These are phyloP conservation scores for Casuarius casuarius DNA, from an alignment of 2,113 vertebrate genomes.

Conservation along the genomic window DNA sequence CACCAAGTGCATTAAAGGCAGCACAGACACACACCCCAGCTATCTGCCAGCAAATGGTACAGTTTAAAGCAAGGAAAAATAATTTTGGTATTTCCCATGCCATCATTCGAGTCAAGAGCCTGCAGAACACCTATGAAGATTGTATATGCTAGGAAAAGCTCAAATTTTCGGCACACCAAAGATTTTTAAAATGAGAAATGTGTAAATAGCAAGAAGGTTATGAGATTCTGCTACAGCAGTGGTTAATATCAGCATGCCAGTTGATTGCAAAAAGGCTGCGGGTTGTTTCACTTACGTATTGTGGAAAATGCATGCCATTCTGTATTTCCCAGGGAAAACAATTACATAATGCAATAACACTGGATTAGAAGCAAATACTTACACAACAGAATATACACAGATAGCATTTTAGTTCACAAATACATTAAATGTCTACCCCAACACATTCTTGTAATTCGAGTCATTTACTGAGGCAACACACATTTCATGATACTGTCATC, in stretches of 20 bases:
- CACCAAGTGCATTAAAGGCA: conserved; percentile 79
- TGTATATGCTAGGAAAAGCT: conserved; percentile 73
- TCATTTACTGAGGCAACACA: conserved; percentile 61
- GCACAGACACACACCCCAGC: conserved; percentile 79
- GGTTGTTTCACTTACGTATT: conserved; percentile 91
- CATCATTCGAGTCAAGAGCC: conserved; percentile 78
- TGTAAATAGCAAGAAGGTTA: conserved; percentile 79
- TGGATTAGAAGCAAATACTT: conserved; percentile 87
- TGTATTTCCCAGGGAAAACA: conserved; percentile 87
- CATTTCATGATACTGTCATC: conserved; percentile 42
- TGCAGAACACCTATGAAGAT: conserved; percentile 75
- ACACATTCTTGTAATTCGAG: conserved; percentile 61
- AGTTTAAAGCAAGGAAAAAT: conserved; percentile 81
- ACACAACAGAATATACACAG: conserved; percentile 82
- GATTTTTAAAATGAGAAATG: conserved; percentile 77
- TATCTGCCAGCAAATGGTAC: conserved; percentile 79
- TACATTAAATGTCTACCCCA: conserved; percentile 69
- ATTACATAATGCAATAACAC: conserved; percentile 91
- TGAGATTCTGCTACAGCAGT: conserved; percentile 81
- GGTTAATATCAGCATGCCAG: conserved; percentile 90
- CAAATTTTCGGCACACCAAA: conserved; percentile 76
- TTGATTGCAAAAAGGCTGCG: conserved; percentile 82
- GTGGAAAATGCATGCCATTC: conserved; percentile 94
- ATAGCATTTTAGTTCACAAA: conserved; percentile 83
- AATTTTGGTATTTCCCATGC: conserved; percentile 80